Base-by-base conservation (phyloP, 1,140 invertebrate genomes). In the Physella acuta region DNA sequence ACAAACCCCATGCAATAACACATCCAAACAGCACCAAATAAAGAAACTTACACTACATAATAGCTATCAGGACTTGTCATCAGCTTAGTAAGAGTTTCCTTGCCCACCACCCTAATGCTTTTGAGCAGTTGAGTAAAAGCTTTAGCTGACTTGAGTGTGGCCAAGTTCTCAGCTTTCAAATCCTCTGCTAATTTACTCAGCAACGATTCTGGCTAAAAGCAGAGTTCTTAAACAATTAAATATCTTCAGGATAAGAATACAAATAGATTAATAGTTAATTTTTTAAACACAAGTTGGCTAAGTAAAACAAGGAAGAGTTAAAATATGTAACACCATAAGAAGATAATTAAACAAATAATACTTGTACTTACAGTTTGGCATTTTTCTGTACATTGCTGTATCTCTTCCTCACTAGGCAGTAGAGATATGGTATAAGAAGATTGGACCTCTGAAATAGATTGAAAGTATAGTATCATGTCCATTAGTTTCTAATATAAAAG, bases 21-120 rank as follows among this genome's bases (percentile, higher is more conserved):
- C n/a, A n/a, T n/a, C n/a, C n/a, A n/a, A n/a, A n/a, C n/a, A n/a
- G n/a, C n/a, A n/a, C n/a, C n/a, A n/a, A 44, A 44, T 11, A 60
- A 60, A 14, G 33, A n/a, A 69, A 76, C 78, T 79, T 75, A 83
- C 80, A 82, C 75, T 66, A 80, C 74, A 31, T 80, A 76, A 64
- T 77, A 74, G 56, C 75, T 78, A 39, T 81, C 77, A 53, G 44
- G 58, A 51, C 72, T 73, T 4, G 79, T 78, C 28, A 83, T 56
- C 2, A 78, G 69, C 56, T 81, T 76, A 37, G 75, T 71, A 31
- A 83, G 73, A 11, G 74, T 73, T 11, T 75, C 55, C 61, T 79
- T 81, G 0, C 77, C 75, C 26, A 75, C 37, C 51, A 75, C 74
- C 67, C 82, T 74, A 56, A 82, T 80, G 52, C 75, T 69, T 53